phyloP scores from a whole-genome alignment of 1,140 invertebrate species.

The Drosophila ironensis region DNA sequence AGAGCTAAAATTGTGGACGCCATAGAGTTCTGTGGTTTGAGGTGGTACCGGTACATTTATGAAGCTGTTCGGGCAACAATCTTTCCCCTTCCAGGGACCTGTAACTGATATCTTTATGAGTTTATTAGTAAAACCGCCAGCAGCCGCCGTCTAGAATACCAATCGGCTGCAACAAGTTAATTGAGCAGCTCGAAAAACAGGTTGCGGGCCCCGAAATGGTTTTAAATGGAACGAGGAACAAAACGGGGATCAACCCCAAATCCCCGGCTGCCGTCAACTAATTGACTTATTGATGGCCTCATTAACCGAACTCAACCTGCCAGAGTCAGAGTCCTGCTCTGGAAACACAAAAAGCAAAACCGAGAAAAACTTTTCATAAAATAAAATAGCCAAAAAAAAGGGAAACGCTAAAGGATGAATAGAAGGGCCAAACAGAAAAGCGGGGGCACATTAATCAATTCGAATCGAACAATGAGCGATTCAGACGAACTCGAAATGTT shows the following conservation, averaged over 20 bases:
- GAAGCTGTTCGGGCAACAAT: too few relatives aligned
- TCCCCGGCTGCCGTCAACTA: constrained; percentile 50
- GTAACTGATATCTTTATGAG: constrained; percentile 11
- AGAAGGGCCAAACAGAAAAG: constrained; percentile 8
- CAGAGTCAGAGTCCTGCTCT: constrained; percentile 13
- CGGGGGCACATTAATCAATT: constrained; percentile 70
- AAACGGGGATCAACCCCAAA: constrained; percentile 34
- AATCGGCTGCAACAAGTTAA: constrained; percentile 27
- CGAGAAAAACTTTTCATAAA: constrained; percentile 5
- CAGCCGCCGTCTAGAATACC: neutral
- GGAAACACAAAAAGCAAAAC: neutral
- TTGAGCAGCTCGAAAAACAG: constrained; percentile 10
- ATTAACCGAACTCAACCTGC: constrained; percentile 57
- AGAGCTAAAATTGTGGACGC: too few relatives aligned
- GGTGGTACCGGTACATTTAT: too few relatives aligned
- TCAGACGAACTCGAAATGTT: constrained; percentile 65
- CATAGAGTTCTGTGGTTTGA: too few relatives aligned
- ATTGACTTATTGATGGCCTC: constrained; percentile 75
- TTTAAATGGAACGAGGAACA: constrained; percentile 7
- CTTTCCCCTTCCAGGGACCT: too few relatives aligned
- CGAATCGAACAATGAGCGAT: constrained; percentile 55
- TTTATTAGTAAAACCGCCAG: constrained; percentile 4
- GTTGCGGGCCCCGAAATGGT: neutral
- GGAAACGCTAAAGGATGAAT: constrained; percentile 37
- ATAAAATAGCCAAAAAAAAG: constrained; percentile 27